Conservation (phyloP, 1,140 invertebrate species). For the Episyrphus balteatus region DNA sequence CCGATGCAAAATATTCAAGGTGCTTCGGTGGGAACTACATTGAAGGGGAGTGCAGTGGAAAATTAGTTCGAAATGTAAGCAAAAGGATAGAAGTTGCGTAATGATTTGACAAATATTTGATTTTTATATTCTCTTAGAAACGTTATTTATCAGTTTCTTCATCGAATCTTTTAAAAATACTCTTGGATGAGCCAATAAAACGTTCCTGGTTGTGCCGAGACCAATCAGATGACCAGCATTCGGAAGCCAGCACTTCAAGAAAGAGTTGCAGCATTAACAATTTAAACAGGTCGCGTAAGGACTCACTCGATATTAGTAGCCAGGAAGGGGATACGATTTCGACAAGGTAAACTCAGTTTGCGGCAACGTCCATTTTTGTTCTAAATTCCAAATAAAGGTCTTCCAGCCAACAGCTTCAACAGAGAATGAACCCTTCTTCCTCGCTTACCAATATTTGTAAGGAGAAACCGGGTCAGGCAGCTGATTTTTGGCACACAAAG, state of each 20-base stretch:
- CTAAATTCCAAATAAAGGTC: no score
- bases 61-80: background rate
- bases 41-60: no score
- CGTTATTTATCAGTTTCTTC: conserved; percentile 17
- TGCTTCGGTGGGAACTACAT: background rate
- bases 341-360: no score
- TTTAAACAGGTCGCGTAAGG: background rate
- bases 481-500: conserved; percentile 3
- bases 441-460: no score
- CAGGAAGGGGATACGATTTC: background rate
- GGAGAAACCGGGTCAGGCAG: no score
- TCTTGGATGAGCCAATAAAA: conserved; percentile 31
- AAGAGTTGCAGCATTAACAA: background rate
- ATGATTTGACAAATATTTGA: background rate
- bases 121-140: conserved; percentile 1
- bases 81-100: background rate
- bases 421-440: no score
- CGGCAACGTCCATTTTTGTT: background rate
- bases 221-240: conserved; percentile 19
- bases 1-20: conserved; percentile 26
- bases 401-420: no score
- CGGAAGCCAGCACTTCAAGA: conserved; percentile 12
- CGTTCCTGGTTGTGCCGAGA: conserved; percentile 29
- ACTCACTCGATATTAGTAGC: background rate
- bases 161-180: conserved; percentile 25